Evolutionary conservation across 2,797 vertebrate species (phyloP).

Genomic region (Luscinia megarhynchos): DNA sequence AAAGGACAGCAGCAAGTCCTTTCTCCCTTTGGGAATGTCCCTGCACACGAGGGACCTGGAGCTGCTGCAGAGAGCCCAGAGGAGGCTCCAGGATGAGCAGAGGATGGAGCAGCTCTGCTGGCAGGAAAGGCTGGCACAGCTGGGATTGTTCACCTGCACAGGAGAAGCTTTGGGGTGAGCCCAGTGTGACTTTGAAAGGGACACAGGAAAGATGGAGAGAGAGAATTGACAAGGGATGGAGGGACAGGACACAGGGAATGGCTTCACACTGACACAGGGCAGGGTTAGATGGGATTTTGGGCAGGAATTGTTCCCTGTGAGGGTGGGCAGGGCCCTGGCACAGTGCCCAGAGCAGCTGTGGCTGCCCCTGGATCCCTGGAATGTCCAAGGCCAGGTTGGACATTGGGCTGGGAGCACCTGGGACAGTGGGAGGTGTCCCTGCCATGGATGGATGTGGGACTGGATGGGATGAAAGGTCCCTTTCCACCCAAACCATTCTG

Average conservation of each 20-base stretch:
- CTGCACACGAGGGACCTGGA: neutral
- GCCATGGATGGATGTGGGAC: neutral
- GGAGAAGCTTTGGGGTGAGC: neutral
- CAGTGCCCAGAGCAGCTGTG: neutral
- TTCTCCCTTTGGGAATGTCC: neutral
- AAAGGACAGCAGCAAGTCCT: too few species aligned
- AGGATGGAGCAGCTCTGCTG: neutral
- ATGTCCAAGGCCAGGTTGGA: neutral
- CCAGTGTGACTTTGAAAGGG: accelerated
- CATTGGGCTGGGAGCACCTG: accelerated
- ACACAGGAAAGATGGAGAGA: accelerated
- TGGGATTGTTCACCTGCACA: neutral
- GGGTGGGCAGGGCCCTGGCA: accelerated
- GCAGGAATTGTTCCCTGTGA: accelerated
- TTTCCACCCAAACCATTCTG: neutral
- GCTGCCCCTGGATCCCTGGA: neutral
- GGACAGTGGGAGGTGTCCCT: neutral
- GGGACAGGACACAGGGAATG: accelerated
- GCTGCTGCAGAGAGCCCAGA: neutral
- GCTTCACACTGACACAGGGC: accelerated
- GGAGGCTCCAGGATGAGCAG: too few species aligned
- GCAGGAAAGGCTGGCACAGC: neutral
- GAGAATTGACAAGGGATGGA: accelerated
- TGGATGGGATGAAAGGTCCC: neutral
- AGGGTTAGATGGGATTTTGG: accelerated